Evolutionary conservation across 2,888 invertebrate species (phyloP).

Genomic region (Yponomeuta evonymella): DNA sequence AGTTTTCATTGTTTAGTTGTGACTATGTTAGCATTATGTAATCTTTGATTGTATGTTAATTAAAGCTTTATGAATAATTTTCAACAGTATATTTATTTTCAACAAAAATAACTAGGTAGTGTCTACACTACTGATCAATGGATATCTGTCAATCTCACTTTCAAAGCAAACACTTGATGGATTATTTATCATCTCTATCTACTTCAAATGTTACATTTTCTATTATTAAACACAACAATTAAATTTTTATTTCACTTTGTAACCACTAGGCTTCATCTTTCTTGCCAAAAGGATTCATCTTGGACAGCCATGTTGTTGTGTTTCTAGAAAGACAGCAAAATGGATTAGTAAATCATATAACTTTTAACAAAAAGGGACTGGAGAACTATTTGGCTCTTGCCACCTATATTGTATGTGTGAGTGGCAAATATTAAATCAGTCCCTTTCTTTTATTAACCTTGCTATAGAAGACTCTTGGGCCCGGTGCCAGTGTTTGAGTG

Average conservation of each 20-base stretch:
- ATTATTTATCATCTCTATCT: constrained; percentile 31
- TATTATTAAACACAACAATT: constrained; percentile 57
- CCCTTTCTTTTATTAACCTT: too few species aligned
- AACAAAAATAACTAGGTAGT: not conserved
- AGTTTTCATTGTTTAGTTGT: not conserved
- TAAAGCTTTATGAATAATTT: not conserved
- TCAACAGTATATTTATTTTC: not conserved
- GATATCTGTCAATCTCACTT: not conserved
- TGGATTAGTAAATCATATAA: not conserved
- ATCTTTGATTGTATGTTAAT: not conserved
- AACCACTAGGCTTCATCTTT: constrained; percentile 76
- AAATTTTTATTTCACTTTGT: constrained; percentile 29
- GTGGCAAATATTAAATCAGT: too few species aligned
- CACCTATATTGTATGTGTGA: too few species aligned
- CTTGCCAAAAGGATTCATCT: constrained; percentile 86
- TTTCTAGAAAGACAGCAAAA: constrained; percentile 39
- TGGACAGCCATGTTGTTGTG: constrained; percentile 81
- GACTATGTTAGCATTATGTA: constrained; percentile 4
- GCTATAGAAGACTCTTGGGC: too few species aligned
- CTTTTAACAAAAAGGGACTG: not conserved
- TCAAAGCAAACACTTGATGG: constrained; percentile 13
- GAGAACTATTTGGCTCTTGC: too few species aligned
- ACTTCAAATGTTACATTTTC: constrained; percentile 50
- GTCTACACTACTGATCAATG: not conserved
- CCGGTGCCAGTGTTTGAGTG: too few species aligned